Evolutionary conservation across 2,113 vertebrate genomes (phyloP).

Genomic region (Variabilichromis moorii): DNA sequence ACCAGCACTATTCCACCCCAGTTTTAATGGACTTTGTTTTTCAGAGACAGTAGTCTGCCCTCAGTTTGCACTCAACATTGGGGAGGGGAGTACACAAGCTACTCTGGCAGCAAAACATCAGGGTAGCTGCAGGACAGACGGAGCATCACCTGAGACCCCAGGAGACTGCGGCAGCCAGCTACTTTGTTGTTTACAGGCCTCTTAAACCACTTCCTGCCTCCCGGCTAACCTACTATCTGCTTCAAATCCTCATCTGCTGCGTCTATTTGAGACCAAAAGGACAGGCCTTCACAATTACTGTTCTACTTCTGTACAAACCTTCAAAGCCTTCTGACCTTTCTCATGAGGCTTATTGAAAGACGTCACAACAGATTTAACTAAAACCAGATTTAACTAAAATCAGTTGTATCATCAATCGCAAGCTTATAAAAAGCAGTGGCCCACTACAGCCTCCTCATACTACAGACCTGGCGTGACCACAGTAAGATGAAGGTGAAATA

Average conservation of each 20-base stretch:
- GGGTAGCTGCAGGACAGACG: not conserved
- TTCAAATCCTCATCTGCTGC: not conserved
- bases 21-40: not conserved
- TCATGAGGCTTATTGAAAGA: not conserved
- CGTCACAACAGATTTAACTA: not conserved
- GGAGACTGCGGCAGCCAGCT: conserved; percentile 5
- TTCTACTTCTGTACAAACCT: not conserved
- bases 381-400: not conserved
- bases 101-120: not conserved
- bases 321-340: not conserved
- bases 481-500: not conserved
- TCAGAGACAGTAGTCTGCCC: not conserved
- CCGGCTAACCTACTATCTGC: not conserved
- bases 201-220: not conserved
- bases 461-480: not conserved
- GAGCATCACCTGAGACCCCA: conserved; percentile 14
- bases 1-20: not conserved
- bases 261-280: not conserved
- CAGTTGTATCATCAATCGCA: not conserved
- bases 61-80: not conserved
- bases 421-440: not conserved
- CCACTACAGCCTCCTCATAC: not conserved
- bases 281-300: not conserved
- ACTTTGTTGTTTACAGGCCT: not conserved
- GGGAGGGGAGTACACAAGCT: not conserved